Base-by-base conservation (phyloP, 1,140 invertebrate genomes). In the Ptiloglossa arizonensis region DNA sequence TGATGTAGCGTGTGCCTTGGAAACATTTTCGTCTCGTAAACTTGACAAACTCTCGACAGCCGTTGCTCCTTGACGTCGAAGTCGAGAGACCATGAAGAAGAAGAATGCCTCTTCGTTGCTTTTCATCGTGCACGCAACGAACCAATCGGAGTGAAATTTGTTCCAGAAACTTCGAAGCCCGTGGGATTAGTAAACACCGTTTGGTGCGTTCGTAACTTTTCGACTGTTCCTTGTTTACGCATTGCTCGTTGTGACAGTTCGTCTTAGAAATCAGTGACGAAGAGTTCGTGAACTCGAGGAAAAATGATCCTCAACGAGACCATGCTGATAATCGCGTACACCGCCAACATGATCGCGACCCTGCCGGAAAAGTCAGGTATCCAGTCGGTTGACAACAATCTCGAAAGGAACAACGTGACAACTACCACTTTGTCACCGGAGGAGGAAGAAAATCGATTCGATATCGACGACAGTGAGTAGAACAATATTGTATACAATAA, bases 271-370 rank as follows among this genome's bases (percentile, higher is more conserved):
- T 1, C 11, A 54, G 11, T 0, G 24, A 2, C 2, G 22, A 27
- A 15, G 2, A 1, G 4, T 5, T 56, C 2, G 24, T 1, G 13
- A 35, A 35, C 11, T 44, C 41, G 41, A 44, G 9, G 41, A 44
- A 52, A 70, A 54, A 92, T 91, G 91, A 87, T 91, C 63, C 80
- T 91, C 5, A 92, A 91, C 87, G 87, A 89, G 1, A 90, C 89
- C 1, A 64, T 92, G 35, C 27, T 92, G n/a, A 66, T 92, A 71
- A 35, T 92, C 22, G 88, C 91, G 68, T 89, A 87, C 69, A 89
- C 91, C 0, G 89, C 88, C 15, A 89, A 88, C 54, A 87, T 91
- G 69, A 88, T 92, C 85, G 83, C 89, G 0, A 89, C 84, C 27
- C 41, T 92, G 3, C 87, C 87, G 0, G 88, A 90, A n/a, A 86